Conservation (phyloP, 2,113 vertebrate genomes). For the Phycodurus eques region DNA sequence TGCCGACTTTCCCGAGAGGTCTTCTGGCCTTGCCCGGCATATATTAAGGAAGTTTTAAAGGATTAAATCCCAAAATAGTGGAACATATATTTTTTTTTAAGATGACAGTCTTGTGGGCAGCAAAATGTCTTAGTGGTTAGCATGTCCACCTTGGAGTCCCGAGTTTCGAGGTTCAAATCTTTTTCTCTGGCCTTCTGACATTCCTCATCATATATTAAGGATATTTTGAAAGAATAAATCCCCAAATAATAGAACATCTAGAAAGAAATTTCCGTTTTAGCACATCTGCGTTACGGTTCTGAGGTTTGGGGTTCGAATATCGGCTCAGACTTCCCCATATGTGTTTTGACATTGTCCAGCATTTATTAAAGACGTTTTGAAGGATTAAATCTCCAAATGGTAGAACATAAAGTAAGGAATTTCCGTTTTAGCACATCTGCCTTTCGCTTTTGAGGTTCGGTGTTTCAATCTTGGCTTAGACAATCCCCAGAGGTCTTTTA, state of each 20-base stretch:
- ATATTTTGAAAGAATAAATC: neutral
- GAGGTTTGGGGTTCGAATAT: neutral
- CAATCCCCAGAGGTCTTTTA: no score
- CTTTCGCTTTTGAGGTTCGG: no score
- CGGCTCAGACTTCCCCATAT: neutral
- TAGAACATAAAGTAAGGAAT: no score
- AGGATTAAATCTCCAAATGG: no score
- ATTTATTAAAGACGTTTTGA: no score
- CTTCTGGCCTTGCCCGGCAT: neutral
- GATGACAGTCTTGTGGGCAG: neutral
- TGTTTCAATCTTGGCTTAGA: no score
- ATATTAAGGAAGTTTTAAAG: neutral
- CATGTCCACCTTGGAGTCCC: no score
- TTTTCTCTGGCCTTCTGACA: neutral
- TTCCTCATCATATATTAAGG: neutral
- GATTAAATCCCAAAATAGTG: neutral
- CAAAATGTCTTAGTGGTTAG: neutral
- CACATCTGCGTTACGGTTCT: neutral
- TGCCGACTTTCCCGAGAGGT: constrained; percentile 5
- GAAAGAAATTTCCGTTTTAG: neutral
- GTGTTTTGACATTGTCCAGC: neutral
- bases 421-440: no score
- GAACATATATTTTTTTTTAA: neutral
- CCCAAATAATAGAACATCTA: neutral
- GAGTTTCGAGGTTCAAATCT: neutral